These are phyloP conservation scores for Cetoscarus ocellatus DNA, from an alignment of 2,797 vertebrate species.

Conservation along the genomic window DNA sequence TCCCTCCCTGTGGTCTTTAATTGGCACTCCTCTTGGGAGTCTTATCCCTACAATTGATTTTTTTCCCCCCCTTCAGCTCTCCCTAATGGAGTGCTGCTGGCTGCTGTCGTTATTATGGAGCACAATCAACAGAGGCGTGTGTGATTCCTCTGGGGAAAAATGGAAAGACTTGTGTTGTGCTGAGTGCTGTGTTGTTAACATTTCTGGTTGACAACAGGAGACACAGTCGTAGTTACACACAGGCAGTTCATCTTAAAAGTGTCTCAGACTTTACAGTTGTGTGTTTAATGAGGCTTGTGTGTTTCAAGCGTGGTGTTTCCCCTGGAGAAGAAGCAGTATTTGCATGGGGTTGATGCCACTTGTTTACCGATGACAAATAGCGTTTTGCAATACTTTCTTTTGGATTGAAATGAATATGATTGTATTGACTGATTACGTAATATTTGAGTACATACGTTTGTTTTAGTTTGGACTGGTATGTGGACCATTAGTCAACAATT, in stretches of 20 bases:
- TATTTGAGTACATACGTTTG: slow-evolving; percentile 22
- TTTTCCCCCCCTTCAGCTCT: slow-evolving; percentile 32
- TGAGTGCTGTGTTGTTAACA: slow-evolving; percentile 22
- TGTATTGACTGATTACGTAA: slow-evolving; percentile 16
- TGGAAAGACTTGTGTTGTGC: slow-evolving; percentile 13
- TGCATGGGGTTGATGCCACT: neutral
- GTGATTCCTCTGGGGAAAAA: slow-evolving; percentile 52
- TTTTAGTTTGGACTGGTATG: neutral
- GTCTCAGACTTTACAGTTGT: slow-evolving; percentile 17
- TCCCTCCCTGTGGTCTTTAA: slow-evolving; percentile 71
- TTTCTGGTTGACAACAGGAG: slow-evolving; percentile 14
- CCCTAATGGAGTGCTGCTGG: slow-evolving; percentile 51
- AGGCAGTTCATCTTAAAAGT: neutral
- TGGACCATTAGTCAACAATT: neutral
- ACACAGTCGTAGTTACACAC: slow-evolving; percentile 8
- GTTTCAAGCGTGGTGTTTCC: slow-evolving; percentile 9
- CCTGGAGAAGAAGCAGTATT: neutral
- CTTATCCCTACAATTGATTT: slow-evolving; percentile 75
- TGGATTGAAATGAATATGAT: slow-evolving; percentile 10
- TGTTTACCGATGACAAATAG: slow-evolving; percentile 25
- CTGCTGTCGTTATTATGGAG: slow-evolving; percentile 48
- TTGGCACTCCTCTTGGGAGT: slow-evolving; percentile 71
- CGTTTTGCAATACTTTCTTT: slow-evolving; percentile 8
- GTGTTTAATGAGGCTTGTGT: slow-evolving; percentile 20
- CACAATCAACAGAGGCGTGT: slow-evolving; percentile 50